Conservation (phyloP, 2,888 invertebrate species). For the Steinernema carpocapsae region DNA sequence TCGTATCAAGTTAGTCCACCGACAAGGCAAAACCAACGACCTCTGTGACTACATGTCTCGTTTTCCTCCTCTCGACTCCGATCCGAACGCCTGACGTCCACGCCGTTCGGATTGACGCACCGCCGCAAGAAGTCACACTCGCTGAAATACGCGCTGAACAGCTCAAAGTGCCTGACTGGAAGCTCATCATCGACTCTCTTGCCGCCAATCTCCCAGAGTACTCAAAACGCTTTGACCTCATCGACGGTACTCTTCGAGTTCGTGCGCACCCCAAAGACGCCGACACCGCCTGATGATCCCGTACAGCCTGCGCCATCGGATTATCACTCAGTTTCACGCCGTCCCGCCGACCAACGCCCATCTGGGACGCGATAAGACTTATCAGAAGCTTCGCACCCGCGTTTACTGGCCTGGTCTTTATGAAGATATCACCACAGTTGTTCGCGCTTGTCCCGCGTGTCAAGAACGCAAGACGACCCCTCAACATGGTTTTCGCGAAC, state of each 20-base stretch:
- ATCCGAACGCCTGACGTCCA: too few species aligned
- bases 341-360: slow-evolving; percentile 38
- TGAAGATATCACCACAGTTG: slow-evolving; percentile 33
- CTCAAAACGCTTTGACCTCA: too few species aligned
- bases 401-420: slow-evolving; percentile 43
- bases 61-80: slow-evolving; percentile 32
- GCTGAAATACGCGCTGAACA: background rate
- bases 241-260: background rate
- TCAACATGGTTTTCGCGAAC: too few species aligned
- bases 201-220: background rate
- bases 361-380: slow-evolving; percentile 39
- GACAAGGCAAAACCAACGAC: slow-evolving; percentile 47
- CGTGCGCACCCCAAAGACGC: background rate
- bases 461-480: slow-evolving; percentile 40
- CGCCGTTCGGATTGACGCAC: background rate
- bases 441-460: slow-evolving; percentile 37
- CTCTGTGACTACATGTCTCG: slow-evolving; percentile 48
- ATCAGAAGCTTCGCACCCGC: background rate
- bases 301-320: slow-evolving; percentile 9
- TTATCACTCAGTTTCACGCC: slow-evolving; percentile 38
- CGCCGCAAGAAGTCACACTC: background rate
- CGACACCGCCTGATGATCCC: slow-evolving; percentile 26
- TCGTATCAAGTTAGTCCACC: slow-evolving; percentile 46
- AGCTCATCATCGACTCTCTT: background rate
- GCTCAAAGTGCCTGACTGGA: background rate